These are phyloP conservation scores for Pelecanoides urinatrix DNA, from an alignment of 2,113 vertebrate species.

Conservation along the genomic window DNA sequence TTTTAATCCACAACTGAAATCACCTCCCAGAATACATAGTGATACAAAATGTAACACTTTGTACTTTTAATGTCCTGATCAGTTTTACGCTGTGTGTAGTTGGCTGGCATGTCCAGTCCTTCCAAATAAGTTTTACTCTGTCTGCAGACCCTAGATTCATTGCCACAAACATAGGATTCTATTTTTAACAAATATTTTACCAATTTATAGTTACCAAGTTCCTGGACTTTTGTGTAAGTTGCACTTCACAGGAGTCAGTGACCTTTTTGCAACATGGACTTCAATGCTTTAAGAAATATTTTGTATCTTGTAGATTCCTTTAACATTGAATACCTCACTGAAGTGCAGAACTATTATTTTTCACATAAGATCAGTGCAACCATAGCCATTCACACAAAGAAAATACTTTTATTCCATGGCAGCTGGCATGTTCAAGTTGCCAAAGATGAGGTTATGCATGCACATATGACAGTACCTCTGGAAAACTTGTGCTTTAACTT, in stretches of 20 bases:
- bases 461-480: neutral
- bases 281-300: neutral
- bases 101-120: neutral
- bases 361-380: neutral
- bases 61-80: neutral
- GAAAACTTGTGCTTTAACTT: neutral
- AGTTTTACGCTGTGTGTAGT: rapidly evolving
- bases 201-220: neutral
- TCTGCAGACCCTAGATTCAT: neutral
- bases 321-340: neutral
- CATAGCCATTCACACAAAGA: neutral
- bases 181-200: neutral
- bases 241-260: neutral
- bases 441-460: neutral
- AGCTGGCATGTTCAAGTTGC: neutral
- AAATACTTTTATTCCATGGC: neutral
- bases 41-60: rapidly evolving
- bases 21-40: neutral
- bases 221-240: neutral
- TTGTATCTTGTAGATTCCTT: neutral
- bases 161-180: neutral
- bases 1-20: neutral
- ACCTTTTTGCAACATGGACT: neutral
- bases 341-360: neutral
- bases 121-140: neutral